A percentile compares a stretch with the other conserved stretches of the same genome.
Evolutionary conservation across 2,113 vertebrate genomes (phyloP).

Genomic region (Morone chrysops): DNA sequence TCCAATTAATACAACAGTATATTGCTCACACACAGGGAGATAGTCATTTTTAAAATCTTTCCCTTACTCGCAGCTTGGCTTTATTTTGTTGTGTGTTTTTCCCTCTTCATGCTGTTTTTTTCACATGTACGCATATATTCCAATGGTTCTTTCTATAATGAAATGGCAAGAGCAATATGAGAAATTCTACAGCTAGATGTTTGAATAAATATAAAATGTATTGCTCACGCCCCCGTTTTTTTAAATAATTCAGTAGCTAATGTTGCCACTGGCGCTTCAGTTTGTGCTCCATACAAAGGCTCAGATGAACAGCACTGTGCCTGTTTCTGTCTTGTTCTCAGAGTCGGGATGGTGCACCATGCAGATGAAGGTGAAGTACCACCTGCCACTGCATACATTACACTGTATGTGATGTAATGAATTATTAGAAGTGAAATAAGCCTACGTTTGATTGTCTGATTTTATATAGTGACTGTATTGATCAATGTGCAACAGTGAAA

Average conservation of each 20-base stretch:
- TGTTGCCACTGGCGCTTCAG: constrained; percentile 22
- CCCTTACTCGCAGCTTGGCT: not conserved
- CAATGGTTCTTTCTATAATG: not conserved
- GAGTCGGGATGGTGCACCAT: not conserved
- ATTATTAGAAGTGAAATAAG: not conserved
- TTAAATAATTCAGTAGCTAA: constrained; percentile 51
- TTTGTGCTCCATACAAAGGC: constrained; percentile 1
- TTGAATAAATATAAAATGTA: constrained; percentile 14
- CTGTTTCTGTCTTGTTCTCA: constrained; percentile 5
- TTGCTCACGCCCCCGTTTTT: not conserved
- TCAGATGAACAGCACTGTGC: constrained; percentile 8
- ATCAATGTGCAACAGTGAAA: not conserved
- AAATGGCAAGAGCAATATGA: not conserved
- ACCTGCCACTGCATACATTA: not conserved
- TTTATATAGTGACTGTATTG: not conserved
- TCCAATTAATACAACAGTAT: not conserved
- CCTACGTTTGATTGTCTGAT: not conserved
- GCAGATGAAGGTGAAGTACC: constrained; percentile 1
- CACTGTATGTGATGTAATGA: not conserved
- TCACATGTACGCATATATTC: not conserved
- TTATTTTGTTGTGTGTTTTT: not conserved
- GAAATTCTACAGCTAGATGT: not conserved
- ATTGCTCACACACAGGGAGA: constrained; percentile 4
- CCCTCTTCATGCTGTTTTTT: not conserved
- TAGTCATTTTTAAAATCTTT: not conserved